A percentile compares a stretch with the other conserved stretches of the same genome.
Evolutionary conservation across 2,113 vertebrate genomes (phyloP).

Genomic region (Crotalus helleri): DNA sequence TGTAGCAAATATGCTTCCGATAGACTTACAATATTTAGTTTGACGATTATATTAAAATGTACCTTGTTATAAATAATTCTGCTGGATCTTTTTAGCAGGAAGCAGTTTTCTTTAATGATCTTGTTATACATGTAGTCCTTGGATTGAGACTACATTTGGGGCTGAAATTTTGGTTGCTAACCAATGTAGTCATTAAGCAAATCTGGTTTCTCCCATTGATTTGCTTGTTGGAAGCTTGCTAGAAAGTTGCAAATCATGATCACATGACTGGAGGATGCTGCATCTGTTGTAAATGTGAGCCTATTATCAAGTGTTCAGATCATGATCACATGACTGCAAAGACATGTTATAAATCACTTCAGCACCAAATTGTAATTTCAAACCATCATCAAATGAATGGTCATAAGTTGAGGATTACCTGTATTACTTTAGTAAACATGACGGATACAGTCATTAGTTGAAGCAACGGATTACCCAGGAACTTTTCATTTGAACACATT

Average conservation of each 20-base stretch:
- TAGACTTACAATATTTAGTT: background rate
- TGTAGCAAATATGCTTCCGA: background rate
- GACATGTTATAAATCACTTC: background rate
- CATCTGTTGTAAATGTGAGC: background rate
- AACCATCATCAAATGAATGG: background rate
- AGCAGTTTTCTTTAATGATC: constrained; percentile 29
- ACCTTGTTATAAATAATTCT: background rate
- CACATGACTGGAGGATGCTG: background rate
- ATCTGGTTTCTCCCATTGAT: background rate
- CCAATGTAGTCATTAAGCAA: background rate
- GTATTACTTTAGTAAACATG: constrained; percentile 11
- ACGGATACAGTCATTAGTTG: constrained; percentile 6
- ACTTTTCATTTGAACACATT: background rate
- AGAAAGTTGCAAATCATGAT: background rate
- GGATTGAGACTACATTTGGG: background rate
- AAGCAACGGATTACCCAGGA: constrained; percentile 10
- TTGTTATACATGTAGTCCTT: background rate
- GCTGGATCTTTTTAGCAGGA: constrained; percentile 2
- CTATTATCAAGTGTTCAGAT: background rate
- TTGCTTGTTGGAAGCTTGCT: background rate
- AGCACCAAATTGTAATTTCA: background rate
- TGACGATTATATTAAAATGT: background rate
- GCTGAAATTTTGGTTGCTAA: background rate
- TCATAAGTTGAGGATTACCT: background rate
- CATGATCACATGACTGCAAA: background rate